phyloP scores from a whole-genome alignment of 1,140 invertebrate species.

The Riptortus pedestris region DNA sequence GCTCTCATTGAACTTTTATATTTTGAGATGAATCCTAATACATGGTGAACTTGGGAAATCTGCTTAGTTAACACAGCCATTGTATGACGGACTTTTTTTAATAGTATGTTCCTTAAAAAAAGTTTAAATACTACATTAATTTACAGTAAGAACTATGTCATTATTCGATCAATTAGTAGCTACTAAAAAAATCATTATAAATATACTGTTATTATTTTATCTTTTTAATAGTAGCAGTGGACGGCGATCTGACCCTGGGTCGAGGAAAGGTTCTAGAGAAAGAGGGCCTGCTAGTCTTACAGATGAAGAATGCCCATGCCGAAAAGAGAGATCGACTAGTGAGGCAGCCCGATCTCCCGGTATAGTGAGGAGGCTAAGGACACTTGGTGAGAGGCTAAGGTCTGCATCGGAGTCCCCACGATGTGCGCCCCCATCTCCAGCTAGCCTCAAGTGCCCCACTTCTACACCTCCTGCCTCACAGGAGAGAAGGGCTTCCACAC shows the following conservation, averaged over 20 bases:
- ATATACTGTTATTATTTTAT: no score
- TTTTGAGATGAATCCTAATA: no score
- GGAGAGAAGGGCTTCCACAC: slow-evolving; percentile 21
- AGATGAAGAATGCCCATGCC: slow-evolving; percentile 15
- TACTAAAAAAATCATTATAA: no score
- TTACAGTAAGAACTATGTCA: no score
- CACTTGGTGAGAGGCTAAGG: slow-evolving; percentile 9
- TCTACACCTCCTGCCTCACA: neutral
- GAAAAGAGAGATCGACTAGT: neutral
- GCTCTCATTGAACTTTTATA: no score
- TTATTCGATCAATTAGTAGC: no score
- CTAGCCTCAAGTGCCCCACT: slow-evolving; percentile 19
- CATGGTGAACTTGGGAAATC: no score
- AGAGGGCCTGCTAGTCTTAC: slow-evolving; percentile 28
- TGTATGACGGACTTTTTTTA: no score
- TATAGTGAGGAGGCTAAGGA: neutral
- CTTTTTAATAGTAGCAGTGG: slow-evolving; percentile 38
- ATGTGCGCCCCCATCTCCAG: slow-evolving; percentile 20
- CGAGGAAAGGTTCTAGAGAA: slow-evolving; percentile 48
- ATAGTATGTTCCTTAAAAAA: no score
- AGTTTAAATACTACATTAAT: no score
- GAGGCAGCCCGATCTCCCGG: neutral
- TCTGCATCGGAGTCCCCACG: slow-evolving; percentile 10
- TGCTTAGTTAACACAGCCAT: no score
- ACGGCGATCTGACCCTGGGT: slow-evolving; percentile 49